Conservation (phyloP, 2,113 vertebrate species). For the Neotragus moschatus region DNA sequence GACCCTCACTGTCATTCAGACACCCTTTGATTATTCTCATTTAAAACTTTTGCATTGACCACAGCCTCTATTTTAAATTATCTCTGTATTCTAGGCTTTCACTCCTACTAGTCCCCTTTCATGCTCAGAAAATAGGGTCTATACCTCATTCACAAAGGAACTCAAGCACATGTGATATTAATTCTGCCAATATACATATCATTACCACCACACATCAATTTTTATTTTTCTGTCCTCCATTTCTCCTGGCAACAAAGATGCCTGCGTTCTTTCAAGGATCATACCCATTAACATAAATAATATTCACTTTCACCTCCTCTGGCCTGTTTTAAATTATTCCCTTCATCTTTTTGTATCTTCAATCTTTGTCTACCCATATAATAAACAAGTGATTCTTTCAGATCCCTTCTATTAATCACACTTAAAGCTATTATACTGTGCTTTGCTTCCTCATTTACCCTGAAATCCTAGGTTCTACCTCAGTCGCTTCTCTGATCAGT, state of each 20-base stretch:
- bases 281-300: background rate
- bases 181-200: background rate
- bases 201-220: background rate
- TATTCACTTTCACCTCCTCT: background rate
- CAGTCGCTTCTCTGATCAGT: background rate
- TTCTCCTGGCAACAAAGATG: background rate
- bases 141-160: background rate
- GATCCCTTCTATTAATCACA: background rate
- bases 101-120: background rate
- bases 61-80: background rate
- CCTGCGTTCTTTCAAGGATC: background rate
- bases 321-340: background rate
- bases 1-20: background rate
- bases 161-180: background rate
- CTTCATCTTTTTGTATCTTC: background rate
- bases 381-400: background rate
- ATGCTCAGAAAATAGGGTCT: background rate
- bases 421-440: background rate
- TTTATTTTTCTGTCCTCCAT: background rate
- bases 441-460: background rate
- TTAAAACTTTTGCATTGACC: background rate
- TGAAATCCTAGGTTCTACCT: background rate
- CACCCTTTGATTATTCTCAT: background rate
- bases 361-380: background rate
- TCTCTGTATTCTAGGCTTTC: background rate